Conservation (phyloP, 2,888 invertebrate species). For the Brachyptera risi region DNA sequence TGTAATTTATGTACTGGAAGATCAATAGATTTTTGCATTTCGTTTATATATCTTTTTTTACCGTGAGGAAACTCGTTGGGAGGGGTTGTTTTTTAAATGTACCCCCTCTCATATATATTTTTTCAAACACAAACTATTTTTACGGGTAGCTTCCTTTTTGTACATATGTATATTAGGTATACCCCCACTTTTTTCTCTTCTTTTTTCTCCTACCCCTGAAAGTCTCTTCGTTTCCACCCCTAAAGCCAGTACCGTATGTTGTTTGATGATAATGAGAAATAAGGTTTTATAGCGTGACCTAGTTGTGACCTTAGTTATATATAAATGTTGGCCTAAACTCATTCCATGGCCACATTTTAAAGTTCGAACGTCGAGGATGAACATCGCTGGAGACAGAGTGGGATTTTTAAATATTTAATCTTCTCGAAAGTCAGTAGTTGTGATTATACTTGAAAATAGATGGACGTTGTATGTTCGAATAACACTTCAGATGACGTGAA, state of each 20-base stretch:
- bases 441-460: too few species aligned
- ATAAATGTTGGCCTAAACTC: too few species aligned
- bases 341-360: too few species aligned
- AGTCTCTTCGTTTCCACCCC: slow-evolving; percentile 18
- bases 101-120: slow-evolving; percentile 16
- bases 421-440: too few species aligned
- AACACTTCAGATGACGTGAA: too few species aligned
- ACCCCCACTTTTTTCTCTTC: not conserved
- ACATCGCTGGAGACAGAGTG: too few species aligned
- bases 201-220: slow-evolving; percentile 3
- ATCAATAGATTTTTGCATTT: slow-evolving; percentile 22
- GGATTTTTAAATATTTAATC: too few species aligned
- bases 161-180: not conserved
- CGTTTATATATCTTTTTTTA: not conserved
- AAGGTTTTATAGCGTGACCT: slow-evolving; percentile 18
- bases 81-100: not conserved
- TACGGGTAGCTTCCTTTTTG: not conserved
- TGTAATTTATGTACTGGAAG: slow-evolving; percentile 13
- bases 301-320: too few species aligned
- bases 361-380: too few species aligned
- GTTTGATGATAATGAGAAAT: slow-evolving; percentile 16
- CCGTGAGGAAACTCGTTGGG: not conserved
- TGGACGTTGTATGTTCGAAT: too few species aligned
- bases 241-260: not conserved
- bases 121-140: slow-evolving; percentile 9